Conservation (phyloP, 2,888 invertebrate genomes). For the Rhaphigaster nebulosa region DNA sequence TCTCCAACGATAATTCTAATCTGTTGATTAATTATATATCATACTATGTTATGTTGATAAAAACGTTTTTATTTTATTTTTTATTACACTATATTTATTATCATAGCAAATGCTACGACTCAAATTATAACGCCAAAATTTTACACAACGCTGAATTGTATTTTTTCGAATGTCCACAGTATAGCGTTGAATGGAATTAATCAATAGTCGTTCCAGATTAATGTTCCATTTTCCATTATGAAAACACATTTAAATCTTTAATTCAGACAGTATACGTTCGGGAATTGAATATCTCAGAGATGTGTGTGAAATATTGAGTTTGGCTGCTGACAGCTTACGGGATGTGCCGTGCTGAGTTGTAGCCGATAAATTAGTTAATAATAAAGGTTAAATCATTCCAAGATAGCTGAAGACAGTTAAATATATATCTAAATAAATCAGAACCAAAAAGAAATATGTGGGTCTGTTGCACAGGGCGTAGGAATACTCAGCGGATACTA, state of each 20-base stretch:
- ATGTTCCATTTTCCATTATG: neutral
- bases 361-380: neutral
- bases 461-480: neutral
- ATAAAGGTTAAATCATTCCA: conserved; percentile 25
- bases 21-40: too few relatives aligned
- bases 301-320: conserved; percentile 1
- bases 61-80: too few relatives aligned
- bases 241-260: neutral
- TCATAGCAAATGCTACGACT: too few relatives aligned
- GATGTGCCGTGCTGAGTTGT: neutral
- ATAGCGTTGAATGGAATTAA: neutral
- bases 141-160: neutral
- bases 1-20: too few relatives aligned
- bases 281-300: neutral
- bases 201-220: neutral
- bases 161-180: neutral
- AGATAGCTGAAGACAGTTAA: conserved; percentile 21
- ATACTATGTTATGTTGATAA: too few relatives aligned
- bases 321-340: neutral
- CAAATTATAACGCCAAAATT: too few relatives aligned
- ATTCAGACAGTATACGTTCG: neutral
- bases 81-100: too few relatives aligned
- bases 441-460: conserved; percentile 2
- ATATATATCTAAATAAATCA: conserved; percentile 41
- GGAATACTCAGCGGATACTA: neutral